Evolutionary conservation across 2,113 vertebrate species (phyloP), one percentile per base, ranked within the genome.

Genomic region (Sander vitreus): DNA sequence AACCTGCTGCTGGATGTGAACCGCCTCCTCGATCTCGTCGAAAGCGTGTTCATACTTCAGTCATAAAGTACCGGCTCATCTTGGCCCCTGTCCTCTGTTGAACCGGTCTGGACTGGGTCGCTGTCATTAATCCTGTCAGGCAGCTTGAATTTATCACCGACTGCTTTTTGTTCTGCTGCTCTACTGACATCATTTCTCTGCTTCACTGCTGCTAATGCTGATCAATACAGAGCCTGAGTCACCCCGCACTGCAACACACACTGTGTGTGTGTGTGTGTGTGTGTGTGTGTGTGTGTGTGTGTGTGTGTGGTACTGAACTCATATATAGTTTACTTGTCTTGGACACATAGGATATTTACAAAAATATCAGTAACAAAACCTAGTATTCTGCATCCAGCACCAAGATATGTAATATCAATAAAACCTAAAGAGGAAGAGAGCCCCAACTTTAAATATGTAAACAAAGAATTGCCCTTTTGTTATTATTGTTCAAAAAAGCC

Each of bases 121-220:
- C 2, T 3, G 0, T 33, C 55, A 54, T 67, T 11, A 45, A 47
- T 81, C 23, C 27, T 2, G 45, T 60, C 54, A 11, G 39, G 33
- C 55, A 55, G 21, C 16, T 30, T 21, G 45, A 66, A 23, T 36
- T 48, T 1, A 23, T 69, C 48, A 68, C 16, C 0, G 60, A 4
- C 33, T 19, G 45, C 6, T 66, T 63, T 53, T 39, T 58, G 39
- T 73, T 43, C 59, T n/a, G 48, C 73, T 68, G 62, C 43, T 80
- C 62, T 2, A 57, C 81, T 81, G 86, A 81, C 86, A 70, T 78
- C 1, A 15, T 81, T 75, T 88, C 74, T 80, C 33, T 86, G 78
- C 75, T 39, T 73, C 69, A 15, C 50, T 33, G 71, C 58, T 50
- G 58, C 65, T 80, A 3, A 60, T 30, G 62, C 80, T 33, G 67